These are phyloP conservation scores for Cylindroiulus punctatus DNA, from an alignment of 2,888 invertebrate species.

Conservation along the genomic window DNA sequence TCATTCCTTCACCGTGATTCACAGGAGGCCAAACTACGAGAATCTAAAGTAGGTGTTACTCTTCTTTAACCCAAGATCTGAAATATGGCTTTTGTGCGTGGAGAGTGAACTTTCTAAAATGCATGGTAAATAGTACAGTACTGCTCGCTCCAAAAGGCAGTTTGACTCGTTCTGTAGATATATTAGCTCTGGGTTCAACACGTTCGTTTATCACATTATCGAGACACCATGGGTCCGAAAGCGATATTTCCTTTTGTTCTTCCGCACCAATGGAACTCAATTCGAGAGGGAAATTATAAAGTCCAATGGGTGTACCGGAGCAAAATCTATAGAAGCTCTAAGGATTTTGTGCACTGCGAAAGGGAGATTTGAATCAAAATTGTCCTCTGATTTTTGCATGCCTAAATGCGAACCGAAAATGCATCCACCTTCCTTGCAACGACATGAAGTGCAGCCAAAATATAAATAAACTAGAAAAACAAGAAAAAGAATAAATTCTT, in stretches of 20 bases:
- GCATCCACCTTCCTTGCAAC: neutral
- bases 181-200: constrained; percentile 19
- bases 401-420: neutral
- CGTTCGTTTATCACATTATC: constrained; percentile 37
- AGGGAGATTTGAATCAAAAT: neutral
- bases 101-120: neutral
- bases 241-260: constrained; percentile 42
- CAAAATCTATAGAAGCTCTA: neutral
- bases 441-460: neutral
- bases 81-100: neutral
- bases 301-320: constrained; percentile 24
- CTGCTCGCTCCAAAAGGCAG: neutral
- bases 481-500: no score
- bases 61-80: no score
- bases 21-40: no score
- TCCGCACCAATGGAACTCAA: constrained; percentile 23
- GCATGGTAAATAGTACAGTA: no score
- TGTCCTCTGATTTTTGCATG: neutral
- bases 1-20: no score
- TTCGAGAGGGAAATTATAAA: constrained; percentile 23
- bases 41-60: no score
- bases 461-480: no score
- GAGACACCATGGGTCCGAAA: constrained; percentile 12
- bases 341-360: neutral
- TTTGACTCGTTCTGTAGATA: neutral